Evolutionary conservation across 1,140 invertebrate genomes (phyloP).

Genomic region (Monochamus saltuarius): DNA sequence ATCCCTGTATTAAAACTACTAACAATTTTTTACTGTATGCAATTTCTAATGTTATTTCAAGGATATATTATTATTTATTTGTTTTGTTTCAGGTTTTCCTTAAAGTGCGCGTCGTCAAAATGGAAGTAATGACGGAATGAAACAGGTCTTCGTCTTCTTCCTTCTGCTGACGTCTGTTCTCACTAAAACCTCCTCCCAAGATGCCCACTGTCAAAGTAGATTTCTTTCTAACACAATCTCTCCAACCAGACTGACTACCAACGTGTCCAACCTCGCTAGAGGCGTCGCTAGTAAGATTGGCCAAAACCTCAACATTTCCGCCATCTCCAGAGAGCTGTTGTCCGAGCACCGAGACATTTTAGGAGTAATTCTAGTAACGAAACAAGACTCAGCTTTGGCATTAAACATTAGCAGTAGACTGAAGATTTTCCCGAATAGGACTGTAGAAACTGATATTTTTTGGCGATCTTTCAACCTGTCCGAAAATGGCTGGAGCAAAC

Average conservation of each 20-base stretch:
- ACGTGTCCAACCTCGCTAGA: conserved; percentile 15
- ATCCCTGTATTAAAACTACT: too few relatives aligned
- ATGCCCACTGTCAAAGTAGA: conserved; percentile 35
- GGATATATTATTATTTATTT: too few relatives aligned
- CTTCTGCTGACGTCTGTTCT: conserved; percentile 26
- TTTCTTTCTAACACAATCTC: conserved; percentile 35
- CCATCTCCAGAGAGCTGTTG: conserved; percentile 22
- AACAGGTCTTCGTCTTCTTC: conserved; percentile 31
- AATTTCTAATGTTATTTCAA: too few relatives aligned
- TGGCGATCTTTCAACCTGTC: conserved; percentile 31
- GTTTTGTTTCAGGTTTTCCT: too few relatives aligned
- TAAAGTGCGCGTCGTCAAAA: too few relatives aligned
- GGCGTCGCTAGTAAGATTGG: conserved; percentile 15
- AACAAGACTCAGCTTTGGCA: conserved; percentile 24
- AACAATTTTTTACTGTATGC: too few relatives aligned
- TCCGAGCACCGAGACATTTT: conserved; percentile 21
- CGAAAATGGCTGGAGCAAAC: conserved; percentile 35
- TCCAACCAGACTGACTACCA: conserved; percentile 37
- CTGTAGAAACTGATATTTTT: conserved; percentile 33
- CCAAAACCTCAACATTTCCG: conserved; percentile 21
- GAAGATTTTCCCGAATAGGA: conserved; percentile 35
- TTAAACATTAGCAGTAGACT: conserved; percentile 32
- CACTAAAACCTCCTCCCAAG: conserved; percentile 14
- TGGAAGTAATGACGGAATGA: conserved; percentile 43
- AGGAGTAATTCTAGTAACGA: conserved; percentile 28